Conservation (phyloP, 2,113 vertebrate species). For the Menura novaehollandiae region DNA sequence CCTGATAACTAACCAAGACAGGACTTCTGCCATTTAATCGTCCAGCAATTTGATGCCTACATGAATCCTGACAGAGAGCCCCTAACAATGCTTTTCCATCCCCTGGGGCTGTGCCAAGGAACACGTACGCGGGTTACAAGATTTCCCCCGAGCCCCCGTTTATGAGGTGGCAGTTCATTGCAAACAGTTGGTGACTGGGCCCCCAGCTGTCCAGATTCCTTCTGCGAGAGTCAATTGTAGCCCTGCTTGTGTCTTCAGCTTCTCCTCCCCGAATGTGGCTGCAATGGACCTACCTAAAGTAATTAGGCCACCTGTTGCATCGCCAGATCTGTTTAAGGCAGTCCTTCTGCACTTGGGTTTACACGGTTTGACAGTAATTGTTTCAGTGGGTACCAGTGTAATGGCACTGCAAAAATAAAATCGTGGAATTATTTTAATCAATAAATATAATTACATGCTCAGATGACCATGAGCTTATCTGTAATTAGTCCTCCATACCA, state of each 20-base stretch:
- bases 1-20: not conserved
- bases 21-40: not conserved
- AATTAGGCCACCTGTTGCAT: conserved; percentile 23
- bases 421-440: not conserved
- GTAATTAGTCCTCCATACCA: not conserved
- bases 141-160: not conserved
- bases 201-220: conserved; percentile 14
- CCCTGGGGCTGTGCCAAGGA: not conserved
- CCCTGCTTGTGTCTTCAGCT: not conserved
- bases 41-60: not conserved
- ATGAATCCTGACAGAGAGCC: not conserved
- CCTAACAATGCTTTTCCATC: not conserved
- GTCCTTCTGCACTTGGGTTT: not conserved
- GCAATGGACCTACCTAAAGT: conserved; percentile 11
- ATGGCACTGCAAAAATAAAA: conserved; percentile 11
- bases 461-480: not conserved
- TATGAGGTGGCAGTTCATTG: not conserved
- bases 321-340: not conserved
- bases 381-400: not conserved
- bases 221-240: not conserved
- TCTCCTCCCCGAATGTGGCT: not conserved
- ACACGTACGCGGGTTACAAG: rapidly evolving
- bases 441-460: not conserved
- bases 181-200: not conserved
- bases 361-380: conserved; percentile 12